Evolutionary conservation across 2,113 vertebrate genomes (phyloP), one percentile per base, ranked within the genome.

Genomic region (Pachypanchax playfairii): DNA sequence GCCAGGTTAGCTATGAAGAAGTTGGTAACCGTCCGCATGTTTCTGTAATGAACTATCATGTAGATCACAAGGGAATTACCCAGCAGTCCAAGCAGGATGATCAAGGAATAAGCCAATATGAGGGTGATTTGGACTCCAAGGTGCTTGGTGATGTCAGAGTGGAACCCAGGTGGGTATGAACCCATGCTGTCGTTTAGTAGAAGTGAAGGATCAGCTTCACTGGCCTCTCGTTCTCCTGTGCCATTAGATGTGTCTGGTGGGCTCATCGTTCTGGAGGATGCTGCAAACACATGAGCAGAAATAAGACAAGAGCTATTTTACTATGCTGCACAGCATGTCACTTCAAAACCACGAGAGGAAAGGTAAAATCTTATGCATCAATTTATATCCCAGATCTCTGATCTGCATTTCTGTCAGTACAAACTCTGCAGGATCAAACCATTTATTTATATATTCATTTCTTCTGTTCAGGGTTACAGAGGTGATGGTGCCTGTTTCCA

Each of bases 1-100:
- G 95, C 95, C 82, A 97, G 84, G 86, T 97, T 97, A 21, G 94
- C 95, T 26, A 97, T 97, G 88, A 97, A 97, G 85, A 94, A 95
- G 84, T 97, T 97, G 59, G 95, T 97, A 46, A 97, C 95, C 0
- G 95, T 96, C 58, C 94, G 92, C 95, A 97, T 97, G 73, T 93
- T 95, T 68, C 90, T 93, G 87, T 94, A 95, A 64, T 91, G 93
- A 66, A 95, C 80, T 25, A 97, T 95, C 87, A 94, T 94, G 71
- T 96, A 94, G 71, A 96, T 93, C 18, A 97, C 95, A 7, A 97
- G 85, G 24, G 93, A 85, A 46, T 97, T 97, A 3, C 95, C 95
- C 0, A 95, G 55, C 69, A 97, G 91, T 1, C 95, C 95, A 64
- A 96, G 87, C 39, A 96, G 86, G 54, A 96, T 96, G 82, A 96